These are phyloP conservation scores for Thelaira solivaga DNA, from an alignment of 2,888 invertebrate genomes.

Conservation along the genomic window DNA sequence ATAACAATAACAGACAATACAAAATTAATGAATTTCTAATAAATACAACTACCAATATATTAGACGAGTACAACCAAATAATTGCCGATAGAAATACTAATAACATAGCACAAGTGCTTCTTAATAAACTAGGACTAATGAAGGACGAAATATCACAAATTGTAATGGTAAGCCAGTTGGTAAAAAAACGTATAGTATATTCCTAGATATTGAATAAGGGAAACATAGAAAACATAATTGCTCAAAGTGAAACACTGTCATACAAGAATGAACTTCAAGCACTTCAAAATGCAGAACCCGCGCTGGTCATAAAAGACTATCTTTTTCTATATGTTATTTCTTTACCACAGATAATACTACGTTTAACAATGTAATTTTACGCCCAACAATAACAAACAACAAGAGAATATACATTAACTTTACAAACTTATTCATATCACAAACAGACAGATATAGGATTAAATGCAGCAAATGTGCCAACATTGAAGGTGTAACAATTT, in stretches of 20 bases:
- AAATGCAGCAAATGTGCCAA: not conserved
- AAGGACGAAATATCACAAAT: slow-evolving; percentile 19
- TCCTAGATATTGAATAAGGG: slow-evolving; percentile 57
- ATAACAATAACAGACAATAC: too few relatives aligned
- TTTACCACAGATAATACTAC: slow-evolving; percentile 47
- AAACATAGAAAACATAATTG: slow-evolving; percentile 56
- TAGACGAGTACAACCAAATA: too few relatives aligned
- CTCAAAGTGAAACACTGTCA: slow-evolving; percentile 57
- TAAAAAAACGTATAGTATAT: slow-evolving; percentile 57
- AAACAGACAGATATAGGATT: not conserved
- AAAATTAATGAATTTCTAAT: too few relatives aligned
- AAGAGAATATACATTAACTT: slow-evolving; percentile 48
- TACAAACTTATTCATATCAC: slow-evolving; percentile 44
- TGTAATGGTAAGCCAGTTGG: slow-evolving; percentile 38
- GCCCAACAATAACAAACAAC: slow-evolving; percentile 45
- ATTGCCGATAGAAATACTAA: too few relatives aligned
- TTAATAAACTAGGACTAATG: not conserved
- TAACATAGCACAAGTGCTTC: too few relatives aligned
- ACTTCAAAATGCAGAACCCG: slow-evolving; percentile 57
- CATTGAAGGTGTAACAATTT: slow-evolving; percentile 12
- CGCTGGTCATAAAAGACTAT: slow-evolving; percentile 57
- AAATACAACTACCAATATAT: too few relatives aligned
- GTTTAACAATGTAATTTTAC: slow-evolving; percentile 53
- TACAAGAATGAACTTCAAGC: slow-evolving; percentile 58
- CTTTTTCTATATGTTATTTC: slow-evolving; percentile 51